These are phyloP conservation scores for Leptinotarsa texana DNA, from an alignment of 1,140 invertebrate species.

Conservation along the genomic window DNA sequence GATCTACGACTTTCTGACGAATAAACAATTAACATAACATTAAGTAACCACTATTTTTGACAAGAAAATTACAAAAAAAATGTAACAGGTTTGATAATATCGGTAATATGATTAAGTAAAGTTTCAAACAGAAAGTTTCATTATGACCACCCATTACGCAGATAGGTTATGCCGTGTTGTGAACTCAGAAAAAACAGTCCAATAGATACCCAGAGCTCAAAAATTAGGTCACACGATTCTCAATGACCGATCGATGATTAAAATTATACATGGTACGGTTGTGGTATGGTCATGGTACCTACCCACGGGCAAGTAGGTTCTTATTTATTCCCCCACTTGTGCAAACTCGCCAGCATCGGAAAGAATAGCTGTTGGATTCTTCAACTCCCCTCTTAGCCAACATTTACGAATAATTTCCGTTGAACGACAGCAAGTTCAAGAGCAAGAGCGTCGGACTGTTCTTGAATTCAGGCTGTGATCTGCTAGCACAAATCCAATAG, in stretches of 20 bases:
- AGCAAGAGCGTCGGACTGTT: conserved; percentile 26
- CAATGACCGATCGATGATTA: neutral
- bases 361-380: too few relatives aligned
- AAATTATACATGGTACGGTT: neutral
- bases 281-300: neutral
- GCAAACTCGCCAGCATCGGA: neutral
- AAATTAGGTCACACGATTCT: conserved; percentile 2
- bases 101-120: too few relatives aligned
- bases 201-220: neutral
- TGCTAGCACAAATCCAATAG: conserved; percentile 31
- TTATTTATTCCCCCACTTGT: neutral
- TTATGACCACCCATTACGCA: too few relatives aligned
- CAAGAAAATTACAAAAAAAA: too few relatives aligned
- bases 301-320: neutral
- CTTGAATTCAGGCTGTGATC: conserved; percentile 17
- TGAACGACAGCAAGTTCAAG: conserved; percentile 31
- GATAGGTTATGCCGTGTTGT: too few relatives aligned
- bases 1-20: too few relatives aligned
- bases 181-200: neutral
- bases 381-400: too few relatives aligned
- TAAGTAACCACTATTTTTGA: too few relatives aligned
- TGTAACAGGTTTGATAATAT: too few relatives aligned
- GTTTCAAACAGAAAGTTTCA: too few relatives aligned
- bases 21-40: too few relatives aligned
- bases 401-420: conserved; percentile 31